Conservation (phyloP, 2,888 invertebrate genomes). For the Amphipyra tragopoginis region DNA sequence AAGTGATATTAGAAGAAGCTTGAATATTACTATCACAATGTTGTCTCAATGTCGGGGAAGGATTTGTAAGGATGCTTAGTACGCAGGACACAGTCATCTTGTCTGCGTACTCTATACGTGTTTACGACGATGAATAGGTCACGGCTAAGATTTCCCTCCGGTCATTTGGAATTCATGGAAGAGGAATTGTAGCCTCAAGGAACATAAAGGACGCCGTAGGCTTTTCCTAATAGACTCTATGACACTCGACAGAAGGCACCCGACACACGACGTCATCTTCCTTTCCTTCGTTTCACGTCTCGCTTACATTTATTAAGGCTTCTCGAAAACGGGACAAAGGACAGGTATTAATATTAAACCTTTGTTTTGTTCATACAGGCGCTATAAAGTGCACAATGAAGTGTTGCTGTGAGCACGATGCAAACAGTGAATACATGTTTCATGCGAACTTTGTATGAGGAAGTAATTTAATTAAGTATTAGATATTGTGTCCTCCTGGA, state of each 20-base stretch:
- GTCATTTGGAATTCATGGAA: constrained; percentile 90
- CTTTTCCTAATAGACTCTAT: constrained; percentile 82
- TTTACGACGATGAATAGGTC: constrained; percentile 86
- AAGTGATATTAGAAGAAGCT: constrained; percentile 9
- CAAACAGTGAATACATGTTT: constrained; percentile 45
- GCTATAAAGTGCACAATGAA: constrained; percentile 55
- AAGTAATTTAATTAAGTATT: constrained; percentile 17
- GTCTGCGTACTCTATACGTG: constrained; percentile 63
- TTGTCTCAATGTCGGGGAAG: constrained; percentile 28
- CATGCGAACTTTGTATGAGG: constrained; percentile 20
- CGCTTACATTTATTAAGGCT: constrained; percentile 78
- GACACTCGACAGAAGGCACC: constrained; percentile 71
- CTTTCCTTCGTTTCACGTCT: constrained; percentile 73
- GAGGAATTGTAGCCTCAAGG: constrained; percentile 88
- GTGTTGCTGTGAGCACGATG: constrained; percentile 41
- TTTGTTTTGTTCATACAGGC: constrained; percentile 59
- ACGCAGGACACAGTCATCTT: constrained; percentile 45
- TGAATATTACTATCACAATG: background rate
- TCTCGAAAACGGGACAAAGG: constrained; percentile 59
- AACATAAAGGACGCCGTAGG: constrained; percentile 88
- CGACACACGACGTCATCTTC: constrained; percentile 75
- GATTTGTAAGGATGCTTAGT: constrained; percentile 45
- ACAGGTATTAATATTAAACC: constrained; percentile 68
- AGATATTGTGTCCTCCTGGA: too few species aligned
- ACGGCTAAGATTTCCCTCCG: constrained; percentile 90